A percentile compares a stretch with the other conserved stretches of the same genome.
These are phyloP conservation scores for Epirrhoe alternata DNA, from an alignment of 2,888 invertebrate genomes.

Conservation along the genomic window DNA sequence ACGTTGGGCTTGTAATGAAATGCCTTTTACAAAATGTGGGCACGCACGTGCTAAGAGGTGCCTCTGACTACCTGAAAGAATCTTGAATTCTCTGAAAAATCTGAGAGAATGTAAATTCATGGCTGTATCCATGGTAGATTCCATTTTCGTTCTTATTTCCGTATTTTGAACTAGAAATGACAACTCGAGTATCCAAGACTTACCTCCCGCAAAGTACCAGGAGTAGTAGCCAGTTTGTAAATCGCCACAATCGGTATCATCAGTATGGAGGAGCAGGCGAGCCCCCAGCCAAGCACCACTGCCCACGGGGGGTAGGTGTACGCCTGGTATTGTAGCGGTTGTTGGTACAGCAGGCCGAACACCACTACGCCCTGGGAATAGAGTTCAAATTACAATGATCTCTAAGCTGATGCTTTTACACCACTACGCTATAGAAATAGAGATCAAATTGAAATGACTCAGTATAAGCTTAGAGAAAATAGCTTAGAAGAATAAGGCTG, in stretches of 20 bases:
- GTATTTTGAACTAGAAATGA: no score
- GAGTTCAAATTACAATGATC: constrained; percentile 5
- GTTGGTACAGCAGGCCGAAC: constrained; percentile 87
- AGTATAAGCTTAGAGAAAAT: no score
- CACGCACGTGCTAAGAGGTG: no score
- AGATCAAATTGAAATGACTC: neutral
- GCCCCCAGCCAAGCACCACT: constrained; percentile 88
- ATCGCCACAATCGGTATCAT: constrained; percentile 89
- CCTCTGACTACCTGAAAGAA: no score
- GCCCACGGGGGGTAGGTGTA: constrained; percentile 90
- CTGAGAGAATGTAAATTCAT: no score
- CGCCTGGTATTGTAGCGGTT: constrained; percentile 87
- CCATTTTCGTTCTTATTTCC: no score
- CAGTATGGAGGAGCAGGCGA: constrained; percentile 89
- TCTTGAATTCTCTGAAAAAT: no score
- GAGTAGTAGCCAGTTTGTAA: constrained; percentile 86
- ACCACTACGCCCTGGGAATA: constrained; percentile 86
- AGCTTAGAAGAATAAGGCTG: no score
- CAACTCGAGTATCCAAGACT: constrained; percentile 14
- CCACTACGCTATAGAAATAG: neutral
- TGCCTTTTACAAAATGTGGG: no score
- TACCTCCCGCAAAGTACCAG: constrained; percentile 89
- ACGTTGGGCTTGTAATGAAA: no score
- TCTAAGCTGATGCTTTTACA: no score
- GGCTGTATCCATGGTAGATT: no score